These are phyloP conservation scores for Cheilosia vulpina DNA, from an alignment of 2,888 invertebrate genomes.

Conservation along the genomic window DNA sequence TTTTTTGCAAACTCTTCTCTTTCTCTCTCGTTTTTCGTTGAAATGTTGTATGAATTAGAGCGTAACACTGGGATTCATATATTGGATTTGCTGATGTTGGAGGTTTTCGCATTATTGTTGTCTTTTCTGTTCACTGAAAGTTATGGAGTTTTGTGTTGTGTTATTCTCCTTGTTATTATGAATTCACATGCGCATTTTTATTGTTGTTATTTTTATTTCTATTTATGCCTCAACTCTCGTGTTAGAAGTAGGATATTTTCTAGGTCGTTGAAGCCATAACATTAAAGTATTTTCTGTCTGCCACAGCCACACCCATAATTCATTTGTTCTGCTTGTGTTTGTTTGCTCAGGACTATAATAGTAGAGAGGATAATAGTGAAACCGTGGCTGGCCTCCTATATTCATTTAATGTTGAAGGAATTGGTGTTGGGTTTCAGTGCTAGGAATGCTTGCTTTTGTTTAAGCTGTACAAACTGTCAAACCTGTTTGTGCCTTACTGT, in stretches of 20 bases:
- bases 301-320: constrained; percentile 8
- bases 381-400: too few relatives aligned
- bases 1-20: not conserved
- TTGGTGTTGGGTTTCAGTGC: too few relatives aligned
- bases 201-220: not conserved
- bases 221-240: not conserved
- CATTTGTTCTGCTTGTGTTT: not conserved
- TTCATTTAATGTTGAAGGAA: too few relatives aligned
- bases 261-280: not conserved
- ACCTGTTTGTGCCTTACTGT: too few relatives aligned
- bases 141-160: not conserved
- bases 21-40: not conserved
- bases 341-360: too few relatives aligned
- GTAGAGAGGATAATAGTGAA: too few relatives aligned
- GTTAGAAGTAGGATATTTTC: constrained; percentile 6
- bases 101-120: constrained; percentile 6
- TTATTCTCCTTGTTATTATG: not conserved
- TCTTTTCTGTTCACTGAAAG: constrained; percentile 1
- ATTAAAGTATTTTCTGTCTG: constrained; percentile 5
- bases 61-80: constrained; percentile 1
- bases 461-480: too few relatives aligned
- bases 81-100: too few relatives aligned
- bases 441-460: too few relatives aligned
- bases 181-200: not conserved
- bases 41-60: constrained; percentile 8